A percentile compares a stretch with the other conserved stretches of the same genome.
These are phyloP conservation scores for Lepidurus couesii DNA, from an alignment of 1,140 invertebrate genomes.

Conservation along the genomic window DNA sequence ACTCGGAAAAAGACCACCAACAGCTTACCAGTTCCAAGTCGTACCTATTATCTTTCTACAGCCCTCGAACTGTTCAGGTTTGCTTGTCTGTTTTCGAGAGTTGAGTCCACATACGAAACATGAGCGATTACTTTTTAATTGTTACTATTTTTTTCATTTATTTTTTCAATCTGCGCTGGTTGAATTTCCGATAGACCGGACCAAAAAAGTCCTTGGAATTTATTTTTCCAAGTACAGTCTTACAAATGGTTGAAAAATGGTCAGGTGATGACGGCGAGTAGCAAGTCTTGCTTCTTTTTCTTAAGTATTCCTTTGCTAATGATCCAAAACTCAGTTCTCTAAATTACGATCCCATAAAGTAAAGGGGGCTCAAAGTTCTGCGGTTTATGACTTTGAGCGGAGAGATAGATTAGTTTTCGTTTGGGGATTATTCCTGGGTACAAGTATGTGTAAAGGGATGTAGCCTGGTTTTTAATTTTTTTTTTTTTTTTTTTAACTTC, in stretches of 20 bases:
- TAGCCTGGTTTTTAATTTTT: neutral
- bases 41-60: neutral
- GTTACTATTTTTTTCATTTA: neutral
- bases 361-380: neutral
- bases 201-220: too few species aligned
- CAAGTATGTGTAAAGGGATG: neutral
- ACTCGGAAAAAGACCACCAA: conserved; percentile 1
- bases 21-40: neutral
- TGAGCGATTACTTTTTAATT: neutral
- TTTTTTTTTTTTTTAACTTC: neutral
- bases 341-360: neutral
- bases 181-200: too few species aligned
- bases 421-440: neutral
- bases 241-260: too few species aligned
- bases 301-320: neutral
- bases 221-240: too few species aligned
- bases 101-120: neutral
- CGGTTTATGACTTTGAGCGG: neutral
- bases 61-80: neutral
- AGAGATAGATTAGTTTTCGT: neutral
- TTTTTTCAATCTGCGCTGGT: neutral
- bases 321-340: neutral
- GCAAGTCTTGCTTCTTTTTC: neutral
- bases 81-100: conserved; percentile 6
- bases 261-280: too few species aligned